A percentile compares a stretch with the other conserved stretches of the same genome.
Evolutionary conservation across 2,113 vertebrate species (phyloP).

Genomic region (Heterocephalus glaber): DNA sequence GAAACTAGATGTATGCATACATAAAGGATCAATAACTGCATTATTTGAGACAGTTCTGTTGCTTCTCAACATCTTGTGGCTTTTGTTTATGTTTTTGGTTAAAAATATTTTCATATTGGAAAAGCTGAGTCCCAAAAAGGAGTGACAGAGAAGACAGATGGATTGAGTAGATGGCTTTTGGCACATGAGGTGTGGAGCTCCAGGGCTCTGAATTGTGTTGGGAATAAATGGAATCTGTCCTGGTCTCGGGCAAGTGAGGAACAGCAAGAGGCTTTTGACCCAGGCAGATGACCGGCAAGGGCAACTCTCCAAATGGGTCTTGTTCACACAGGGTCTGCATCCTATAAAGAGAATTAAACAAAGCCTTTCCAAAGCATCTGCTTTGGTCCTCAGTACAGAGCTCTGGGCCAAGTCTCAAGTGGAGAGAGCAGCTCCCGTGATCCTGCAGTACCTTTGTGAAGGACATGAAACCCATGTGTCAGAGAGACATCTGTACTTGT

Average conservation of each 20-base stretch:
- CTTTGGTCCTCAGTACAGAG: not conserved
- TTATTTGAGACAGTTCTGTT: not conserved
- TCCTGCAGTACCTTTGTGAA: not conserved
- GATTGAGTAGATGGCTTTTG: not conserved
- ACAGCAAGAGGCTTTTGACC: too few species aligned
- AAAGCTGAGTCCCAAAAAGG: not conserved
- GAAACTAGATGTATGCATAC: not conserved
- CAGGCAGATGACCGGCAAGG: not conserved
- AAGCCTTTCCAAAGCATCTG: not conserved
- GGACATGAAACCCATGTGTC: too few species aligned
- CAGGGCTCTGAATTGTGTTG: not conserved
- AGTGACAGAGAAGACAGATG: not conserved
- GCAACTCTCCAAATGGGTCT: too few species aligned
- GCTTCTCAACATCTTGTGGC: not conserved
- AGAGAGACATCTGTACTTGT: too few species aligned
- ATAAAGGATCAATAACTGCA: not conserved
- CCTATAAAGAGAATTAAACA: not conserved
- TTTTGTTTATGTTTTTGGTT: not conserved
- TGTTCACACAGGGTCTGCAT: too few species aligned
- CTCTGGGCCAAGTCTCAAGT: not conserved
- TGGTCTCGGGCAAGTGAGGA: not conserved
- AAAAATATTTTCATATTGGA: fast-evolving
- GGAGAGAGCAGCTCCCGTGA: not conserved
- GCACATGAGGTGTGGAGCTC: not conserved
- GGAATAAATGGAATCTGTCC: not conserved